Conservation (phyloP, 2,888 invertebrate genomes). For the Agrypnus murinus region DNA sequence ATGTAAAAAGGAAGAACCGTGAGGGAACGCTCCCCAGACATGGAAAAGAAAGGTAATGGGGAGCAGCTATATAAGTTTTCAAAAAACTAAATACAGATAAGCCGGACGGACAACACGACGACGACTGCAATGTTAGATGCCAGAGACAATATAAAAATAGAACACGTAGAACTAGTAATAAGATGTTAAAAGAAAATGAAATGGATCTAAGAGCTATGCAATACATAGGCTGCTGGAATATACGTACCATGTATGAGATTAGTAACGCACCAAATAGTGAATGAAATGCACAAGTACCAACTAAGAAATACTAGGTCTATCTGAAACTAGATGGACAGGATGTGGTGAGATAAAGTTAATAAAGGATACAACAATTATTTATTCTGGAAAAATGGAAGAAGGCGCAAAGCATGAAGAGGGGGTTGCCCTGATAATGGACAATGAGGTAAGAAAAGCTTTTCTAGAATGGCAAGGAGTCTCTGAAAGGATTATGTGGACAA, state of each 20-base stretch:
- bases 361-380: conserved; percentile 15
- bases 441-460: conserved; percentile 5
- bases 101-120: conserved; percentile 9
- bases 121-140: conserved; percentile 13
- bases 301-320: conserved; percentile 8
- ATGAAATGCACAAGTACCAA: no score
- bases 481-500: no score
- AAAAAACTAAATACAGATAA: conserved; percentile 10
- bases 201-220: conserved; percentile 1
- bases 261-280: conserved; percentile 6
- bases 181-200: conserved; percentile 6
- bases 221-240: no score
- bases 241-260: conserved; percentile 3
- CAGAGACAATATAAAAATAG: no score
- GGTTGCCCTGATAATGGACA: background rate
- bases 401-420: conserved; percentile 2
- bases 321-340: conserved; percentile 2
- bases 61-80: background rate
- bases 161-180: conserved; percentile 5
- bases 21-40: background rate
- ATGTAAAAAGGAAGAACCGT: no score
- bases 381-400: conserved; percentile 1
- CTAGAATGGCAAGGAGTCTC: no score
- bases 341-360: background rate
- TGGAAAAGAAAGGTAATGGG: background rate